Base-by-base conservation (phyloP, 2,888 invertebrate genomes). In the Hypselothyrea guttata region DNA sequence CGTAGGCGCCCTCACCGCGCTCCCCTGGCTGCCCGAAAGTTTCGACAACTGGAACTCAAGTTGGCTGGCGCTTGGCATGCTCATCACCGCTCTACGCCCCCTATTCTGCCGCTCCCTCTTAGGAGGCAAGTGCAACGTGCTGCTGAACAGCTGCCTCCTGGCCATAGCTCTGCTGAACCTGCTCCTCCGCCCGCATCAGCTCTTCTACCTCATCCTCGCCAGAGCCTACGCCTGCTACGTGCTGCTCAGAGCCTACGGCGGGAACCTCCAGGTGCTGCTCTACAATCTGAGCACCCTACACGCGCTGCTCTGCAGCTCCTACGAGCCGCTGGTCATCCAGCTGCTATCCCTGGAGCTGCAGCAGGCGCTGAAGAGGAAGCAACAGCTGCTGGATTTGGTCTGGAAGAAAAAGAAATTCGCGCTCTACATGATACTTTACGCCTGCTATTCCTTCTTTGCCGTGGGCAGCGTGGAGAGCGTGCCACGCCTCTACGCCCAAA, bases 391-490 rank as follows among this genome's bases (percentile, higher is more conserved):
- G 11, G 38, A 40, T 5, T 61, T 1, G 28, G 9, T 2, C 22
- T n/a, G n/a, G n/a, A n/a, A 9, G 0, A 55, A 41, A 5, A 75
- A 65, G 13, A 73, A 69, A 2, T 44, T 71, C 89, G 96, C 95
- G 0, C 66, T 84, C 35, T 72, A 83, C 15, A 78, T 88, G 4
- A 91, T 97, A 64, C 91, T 95, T 35, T 95, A 97, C 76, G 94
- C 96, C 41, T 92, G 97, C 63, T 89, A 96, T 72, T 95, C 96
- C 8, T 98, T 98, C 89, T 99, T 98, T 90, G 98, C 97, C 5
- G 96, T 96, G 5, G 99, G 99, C 15, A 98, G 99, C 88, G 95
- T 98, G 86, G 98, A 98, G 7, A 98, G 97, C 63, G 91, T 99
- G 18, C 98, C 97, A 89, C 96, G 96, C 9, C 99, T 98, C 90